Base-by-base conservation (phyloP, 2,888 invertebrate species). In the Teleiodes luculella region DNA sequence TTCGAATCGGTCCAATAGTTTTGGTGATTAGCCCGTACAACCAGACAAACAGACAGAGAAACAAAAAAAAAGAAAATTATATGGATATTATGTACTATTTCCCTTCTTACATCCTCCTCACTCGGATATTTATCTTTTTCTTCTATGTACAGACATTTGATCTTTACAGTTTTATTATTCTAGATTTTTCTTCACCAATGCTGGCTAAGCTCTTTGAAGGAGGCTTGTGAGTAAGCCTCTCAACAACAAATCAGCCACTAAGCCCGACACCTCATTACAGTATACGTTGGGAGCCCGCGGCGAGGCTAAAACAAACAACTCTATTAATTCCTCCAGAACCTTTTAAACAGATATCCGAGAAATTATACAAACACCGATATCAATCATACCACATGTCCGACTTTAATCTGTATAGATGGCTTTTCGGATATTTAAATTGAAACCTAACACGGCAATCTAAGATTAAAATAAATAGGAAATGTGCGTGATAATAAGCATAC, bases 301-400 rank as follows among this genome's bases (percentile, higher is more conserved):
- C 83, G 78, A 65, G 65, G 64, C 76, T 77, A 84, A 87, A 87
- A 87, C 86, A 86, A 89, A 88, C 86, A 87, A 72, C 77, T 86
- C 79, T 81, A 86, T 87, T 83, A 86, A 86, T 84, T 81, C 67
- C 67, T 28, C 46, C 18, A 16, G 64, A 68, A 72, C 72, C 72
- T 69, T 74, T 72, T 68, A 68, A 72, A 28, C 43, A 43, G 10
- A 41, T 41, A 59, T 63, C 63, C 67, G 71, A 65, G 59, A 76
- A 78, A 79, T 76, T 76, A 80, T 69, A 74, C 70, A 61, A 66
- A 68, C 65, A 67, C 68, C 68, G 70, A 70, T 78, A 86, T 87
- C 85, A 83, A 88, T 88, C 86, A 87, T 77, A 64, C 62, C 57
- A 61, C 64, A 67, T 72, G 76, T 77, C 74, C 59, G 68, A 66